These are phyloP conservation scores for Clarias pachynema DNA, from an alignment of 2,797 vertebrate genomes.

Conservation along the genomic window DNA sequence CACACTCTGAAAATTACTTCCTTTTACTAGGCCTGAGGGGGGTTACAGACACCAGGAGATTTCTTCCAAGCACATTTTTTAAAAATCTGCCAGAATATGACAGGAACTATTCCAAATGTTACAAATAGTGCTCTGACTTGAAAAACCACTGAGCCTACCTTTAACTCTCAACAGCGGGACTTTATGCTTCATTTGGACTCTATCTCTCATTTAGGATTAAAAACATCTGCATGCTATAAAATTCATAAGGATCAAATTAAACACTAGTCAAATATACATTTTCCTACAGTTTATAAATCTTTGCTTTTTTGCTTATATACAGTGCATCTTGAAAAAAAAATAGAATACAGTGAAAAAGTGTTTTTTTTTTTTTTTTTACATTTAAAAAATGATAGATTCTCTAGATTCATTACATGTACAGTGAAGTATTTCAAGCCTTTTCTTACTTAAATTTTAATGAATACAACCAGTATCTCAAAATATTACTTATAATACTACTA, in stretches of 20 bases:
- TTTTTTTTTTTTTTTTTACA: too few relatives aligned
- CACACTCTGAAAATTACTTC: slow-evolving; percentile 19
- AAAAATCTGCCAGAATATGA: slow-evolving; percentile 7
- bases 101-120: slow-evolving; percentile 1
- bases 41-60: slow-evolving; percentile 3
- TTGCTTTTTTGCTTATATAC: neutral
- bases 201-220: neutral
- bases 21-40: neutral
- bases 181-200: slow-evolving; percentile 1
- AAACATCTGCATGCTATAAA: neutral
- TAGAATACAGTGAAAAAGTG: too few relatives aligned
- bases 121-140: neutral
- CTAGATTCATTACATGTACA: too few relatives aligned
- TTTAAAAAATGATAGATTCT: too few relatives aligned
- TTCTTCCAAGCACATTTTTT: slow-evolving; percentile 17
- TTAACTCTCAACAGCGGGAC: slow-evolving; percentile 14
- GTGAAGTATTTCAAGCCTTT: too few relatives aligned
- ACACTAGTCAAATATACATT: neutral
- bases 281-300: neutral
- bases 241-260: neutral
- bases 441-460: too few relatives aligned
- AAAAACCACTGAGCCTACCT: slow-evolving; percentile 9
- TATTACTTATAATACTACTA: too few relatives aligned
- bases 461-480: too few relatives aligned
- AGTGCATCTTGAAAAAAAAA: too few relatives aligned